Percentiles rank a stretch among this genome's conserved stretches.
Evolutionary conservation across 2,888 invertebrate species (phyloP).

Genomic region (Brachyptera putata): DNA sequence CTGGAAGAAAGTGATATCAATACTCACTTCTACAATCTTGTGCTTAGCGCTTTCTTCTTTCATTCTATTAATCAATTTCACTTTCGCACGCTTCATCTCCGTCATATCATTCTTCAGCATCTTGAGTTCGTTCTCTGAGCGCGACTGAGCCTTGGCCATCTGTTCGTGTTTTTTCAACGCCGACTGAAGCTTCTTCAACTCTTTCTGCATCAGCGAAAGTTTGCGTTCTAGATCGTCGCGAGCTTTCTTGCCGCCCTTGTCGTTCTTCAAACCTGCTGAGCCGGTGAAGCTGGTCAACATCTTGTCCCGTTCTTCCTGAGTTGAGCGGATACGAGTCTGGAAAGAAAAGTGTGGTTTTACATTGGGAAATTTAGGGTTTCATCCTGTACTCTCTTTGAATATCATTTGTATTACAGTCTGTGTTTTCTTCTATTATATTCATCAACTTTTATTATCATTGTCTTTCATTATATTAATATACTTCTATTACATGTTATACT

Average conservation of each 20-base stretch:
- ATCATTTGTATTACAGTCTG: no score
- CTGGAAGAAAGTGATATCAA: no score
- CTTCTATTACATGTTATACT: no score
- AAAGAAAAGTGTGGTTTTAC: not conserved
- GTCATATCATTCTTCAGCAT: constrained; percentile 67
- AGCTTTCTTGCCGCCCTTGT: constrained; percentile 49
- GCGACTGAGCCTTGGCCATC: constrained; percentile 73
- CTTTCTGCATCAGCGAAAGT: constrained; percentile 75
- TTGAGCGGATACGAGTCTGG: constrained; percentile 67
- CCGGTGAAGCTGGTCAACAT: constrained; percentile 55
- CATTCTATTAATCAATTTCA: constrained; percentile 86
- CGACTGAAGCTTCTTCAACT: constrained; percentile 76
- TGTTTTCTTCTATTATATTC: no score
- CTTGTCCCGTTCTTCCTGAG: constrained; percentile 87
- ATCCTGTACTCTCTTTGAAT: no score
- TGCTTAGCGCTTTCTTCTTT: constrained; percentile 84
- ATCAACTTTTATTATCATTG: no score
- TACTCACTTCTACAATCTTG: constrained; percentile 49
- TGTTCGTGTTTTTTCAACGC: constrained; percentile 87
- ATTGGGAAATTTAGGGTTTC: no score
- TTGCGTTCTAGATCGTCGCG: constrained; percentile 88
- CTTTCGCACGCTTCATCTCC: constrained; percentile 81
- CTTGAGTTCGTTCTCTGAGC: constrained; percentile 69
- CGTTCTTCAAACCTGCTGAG: not conserved
- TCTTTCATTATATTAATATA: no score